Evolutionary conservation across 92 coral and sea anemone genomes (phyloP).

Genomic region (Paragorgia papillata): DNA sequence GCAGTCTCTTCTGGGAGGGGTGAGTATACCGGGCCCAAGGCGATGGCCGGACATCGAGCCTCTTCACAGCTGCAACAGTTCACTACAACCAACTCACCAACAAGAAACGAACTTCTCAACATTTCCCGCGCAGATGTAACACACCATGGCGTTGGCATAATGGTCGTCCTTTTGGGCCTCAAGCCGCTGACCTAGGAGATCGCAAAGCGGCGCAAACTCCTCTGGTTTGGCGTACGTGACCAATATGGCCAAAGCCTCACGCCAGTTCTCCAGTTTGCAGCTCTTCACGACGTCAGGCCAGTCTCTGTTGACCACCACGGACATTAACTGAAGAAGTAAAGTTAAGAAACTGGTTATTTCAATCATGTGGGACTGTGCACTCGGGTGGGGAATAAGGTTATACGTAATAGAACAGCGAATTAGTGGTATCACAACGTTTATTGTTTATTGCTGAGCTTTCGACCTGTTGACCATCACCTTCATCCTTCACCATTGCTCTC

Average conservation of each 20-base stretch:
- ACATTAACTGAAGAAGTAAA: constrained; percentile 69
- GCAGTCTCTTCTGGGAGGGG: too few species aligned
- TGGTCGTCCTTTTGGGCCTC: constrained; percentile 87
- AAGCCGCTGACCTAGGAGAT: constrained; percentile 91
- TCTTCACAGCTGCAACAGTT: too few species aligned
- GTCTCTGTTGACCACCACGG: constrained; percentile 96
- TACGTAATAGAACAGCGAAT: too few species aligned
- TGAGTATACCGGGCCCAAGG: too few species aligned
- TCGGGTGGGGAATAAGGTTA: too few species aligned
- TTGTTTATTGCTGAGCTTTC: too few species aligned
- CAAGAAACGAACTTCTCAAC: constrained; percentile 98
- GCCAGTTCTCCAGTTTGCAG: constrained; percentile 92
- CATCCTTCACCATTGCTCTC: too few species aligned
- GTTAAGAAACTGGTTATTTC: not conserved
- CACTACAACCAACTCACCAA: constrained; percentile 67
- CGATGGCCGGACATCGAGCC: too few species aligned
- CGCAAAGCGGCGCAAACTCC: constrained; percentile 93
- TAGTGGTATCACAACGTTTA: too few species aligned
- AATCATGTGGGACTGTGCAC: not conserved
- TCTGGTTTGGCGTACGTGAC: constrained; percentile 98
- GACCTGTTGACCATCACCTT: too few species aligned
- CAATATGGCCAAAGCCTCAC: constrained; percentile 94
- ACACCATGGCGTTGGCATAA: constrained; percentile 96
- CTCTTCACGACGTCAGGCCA: constrained; percentile 98
- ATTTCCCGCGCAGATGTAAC: constrained; percentile 99